Evolutionary conservation across 1,140 invertebrate species (phyloP).

Genomic region (Cydia fagiglandana): DNA sequence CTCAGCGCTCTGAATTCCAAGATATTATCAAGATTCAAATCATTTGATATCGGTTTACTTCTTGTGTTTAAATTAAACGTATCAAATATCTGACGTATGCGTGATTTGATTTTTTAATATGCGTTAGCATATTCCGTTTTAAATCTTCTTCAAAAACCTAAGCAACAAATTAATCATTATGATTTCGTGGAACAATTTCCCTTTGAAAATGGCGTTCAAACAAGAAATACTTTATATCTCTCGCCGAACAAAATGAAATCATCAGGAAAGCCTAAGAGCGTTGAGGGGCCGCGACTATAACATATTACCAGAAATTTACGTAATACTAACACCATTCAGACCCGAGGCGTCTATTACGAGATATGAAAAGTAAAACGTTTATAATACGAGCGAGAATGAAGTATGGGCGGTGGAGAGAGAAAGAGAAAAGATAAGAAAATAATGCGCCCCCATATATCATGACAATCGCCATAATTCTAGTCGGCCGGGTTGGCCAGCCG

Average conservation of each 20-base stretch:
- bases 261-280: conserved; percentile 43
- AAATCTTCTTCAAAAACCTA: not conserved
- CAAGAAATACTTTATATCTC: conserved; percentile 57
- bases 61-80: not conserved
- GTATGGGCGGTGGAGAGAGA: conserved; percentile 36
- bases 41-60: not conserved
- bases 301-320: conserved; percentile 58
- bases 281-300: conserved; percentile 47
- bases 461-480: conserved; percentile 41
- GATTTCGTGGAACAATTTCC: conserved; percentile 66
- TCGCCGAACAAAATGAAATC: conserved; percentile 49
- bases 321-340: conserved; percentile 54
- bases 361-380: conserved; percentile 75
- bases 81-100: too few relatives aligned
- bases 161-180: conserved; percentile 7
- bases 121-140: too few relatives aligned
- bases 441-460: conserved; percentile 44
- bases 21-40: not conserved
- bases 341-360: conserved; percentile 58
- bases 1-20: not conserved
- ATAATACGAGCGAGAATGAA: conserved; percentile 71
- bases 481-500: conserved; percentile 33
- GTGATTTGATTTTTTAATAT: too few relatives aligned
- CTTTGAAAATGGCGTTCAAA: conserved; percentile 54
- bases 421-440: conserved; percentile 47